Conservation (phyloP, 2,113 vertebrate species). For the Corythoichthys intestinalis region DNA sequence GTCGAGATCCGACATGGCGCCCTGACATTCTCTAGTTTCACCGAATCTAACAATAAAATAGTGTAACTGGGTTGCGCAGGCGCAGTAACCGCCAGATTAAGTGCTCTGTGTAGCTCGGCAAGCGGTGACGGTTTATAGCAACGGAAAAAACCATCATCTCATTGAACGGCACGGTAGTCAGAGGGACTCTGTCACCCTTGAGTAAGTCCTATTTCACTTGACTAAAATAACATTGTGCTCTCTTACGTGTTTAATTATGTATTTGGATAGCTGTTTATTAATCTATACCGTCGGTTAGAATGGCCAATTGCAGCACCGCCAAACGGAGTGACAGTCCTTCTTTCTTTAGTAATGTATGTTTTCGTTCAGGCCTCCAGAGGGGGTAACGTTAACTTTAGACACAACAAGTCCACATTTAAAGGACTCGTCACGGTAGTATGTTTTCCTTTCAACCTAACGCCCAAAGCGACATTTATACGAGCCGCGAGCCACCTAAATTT, state of each 20-base stretch:
- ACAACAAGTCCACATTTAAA: conserved; percentile 7
- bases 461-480: too few species aligned
- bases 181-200: conserved; percentile 9
- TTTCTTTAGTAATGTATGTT: conserved; percentile 30
- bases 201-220: conserved; percentile 41
- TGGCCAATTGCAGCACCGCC: not conserved
- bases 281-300: not conserved
- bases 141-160: conserved; percentile 41
- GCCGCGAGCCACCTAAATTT: not conserved
- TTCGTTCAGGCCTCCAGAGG: conserved; percentile 58
- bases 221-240: not conserved
- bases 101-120: conserved; percentile 34
- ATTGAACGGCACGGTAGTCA: conserved; percentile 34
- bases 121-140: conserved; percentile 37
- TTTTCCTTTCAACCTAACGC: not conserved
- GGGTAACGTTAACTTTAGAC: conserved; percentile 32
- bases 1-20: conserved; percentile 23
- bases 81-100: conserved; percentile 31
- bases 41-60: not conserved
- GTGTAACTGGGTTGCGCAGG: conserved; percentile 19
- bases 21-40: conserved; percentile 17
- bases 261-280: not conserved
- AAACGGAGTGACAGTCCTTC: conserved; percentile 16
- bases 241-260: not conserved
- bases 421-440: not conserved